phyloP scores from a whole-genome alignment of 2,888 invertebrate species.

The Drosophila kokeensis region DNA sequence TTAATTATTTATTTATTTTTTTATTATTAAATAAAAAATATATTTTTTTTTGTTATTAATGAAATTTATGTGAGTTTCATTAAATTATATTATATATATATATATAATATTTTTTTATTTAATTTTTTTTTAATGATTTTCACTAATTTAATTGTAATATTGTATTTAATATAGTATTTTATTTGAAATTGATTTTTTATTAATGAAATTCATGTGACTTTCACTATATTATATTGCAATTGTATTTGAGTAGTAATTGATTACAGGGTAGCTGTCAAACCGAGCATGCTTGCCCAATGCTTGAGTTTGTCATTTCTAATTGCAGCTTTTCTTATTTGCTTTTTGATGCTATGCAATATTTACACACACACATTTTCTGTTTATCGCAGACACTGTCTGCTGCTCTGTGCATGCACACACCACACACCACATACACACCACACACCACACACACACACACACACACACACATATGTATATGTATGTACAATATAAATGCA shows the following conservation, averaged over 20 bases:
- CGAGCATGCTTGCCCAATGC: not conserved
- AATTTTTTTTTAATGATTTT: too few relatives aligned
- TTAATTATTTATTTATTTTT: too few relatives aligned
- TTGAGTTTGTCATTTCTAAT: slow-evolving; percentile 26
- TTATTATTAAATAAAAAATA: too few relatives aligned
- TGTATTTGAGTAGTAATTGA: not conserved
- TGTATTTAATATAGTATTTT: too few relatives aligned
- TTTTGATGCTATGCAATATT: slow-evolving; percentile 30
- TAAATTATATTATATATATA: too few relatives aligned
- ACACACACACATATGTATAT: not conserved
- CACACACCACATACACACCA: not conserved
- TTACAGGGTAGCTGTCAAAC: slow-evolving; percentile 8
- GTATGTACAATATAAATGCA: slow-evolving; percentile 37
- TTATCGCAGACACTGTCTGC: slow-evolving; percentile 30
- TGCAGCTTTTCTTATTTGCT: slow-evolving; percentile 39
- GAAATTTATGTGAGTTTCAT: too few relatives aligned
- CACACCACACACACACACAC: too few relatives aligned
- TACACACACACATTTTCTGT: slow-evolving; percentile 20
- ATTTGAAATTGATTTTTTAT: too few relatives aligned
- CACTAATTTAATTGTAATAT: too few relatives aligned
- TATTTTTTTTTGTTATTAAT: not conserved
- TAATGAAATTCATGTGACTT: not conserved
- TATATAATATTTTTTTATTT: too few relatives aligned
- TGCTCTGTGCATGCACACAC: not conserved
- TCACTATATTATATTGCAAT: not conserved